Base-by-base conservation (phyloP, 2,113 vertebrate genomes). In the Zosterops pallidus region DNA sequence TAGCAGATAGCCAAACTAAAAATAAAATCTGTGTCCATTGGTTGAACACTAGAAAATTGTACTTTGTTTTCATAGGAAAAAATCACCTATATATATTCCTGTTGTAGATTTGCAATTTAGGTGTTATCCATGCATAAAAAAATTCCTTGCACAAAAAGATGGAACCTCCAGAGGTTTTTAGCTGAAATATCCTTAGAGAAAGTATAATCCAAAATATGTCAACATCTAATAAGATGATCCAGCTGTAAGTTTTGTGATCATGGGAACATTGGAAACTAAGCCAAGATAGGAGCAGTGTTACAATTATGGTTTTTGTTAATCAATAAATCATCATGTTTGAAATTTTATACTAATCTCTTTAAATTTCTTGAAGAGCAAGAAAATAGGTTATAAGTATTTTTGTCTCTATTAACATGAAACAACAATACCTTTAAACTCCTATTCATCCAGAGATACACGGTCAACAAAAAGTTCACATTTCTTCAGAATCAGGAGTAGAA, bases 381-480 rank as follows among this genome's bases (percentile, higher is more conserved):
- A 42, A 41, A 56, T 16, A 64, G 6, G 33, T 35, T 37, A 62
- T 55, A 94, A 87, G 93, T 41, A 81, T 83, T 96, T 97, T 96
- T 86, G 70, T 84, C 94, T 88, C 33, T 77, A 81, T 26, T 39
- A 87, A 71, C 56, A 81, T 15, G 83, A 96, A 90, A 64, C 65
- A 95, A 93, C 78, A 91, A 64, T 39, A 80, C 24, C 19, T 96
- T 82, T 97, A 91, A 96, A 97, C 84, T 96, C 76, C n/a, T 94
- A 78, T 94, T 97, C 71, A 94, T 89, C 87, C 84, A 93, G 79
- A 88, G 74, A 96, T 52, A 97, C 70, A n/a, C 46, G 89, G 91
- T 96, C 91, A 94, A 94, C 92, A 97, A 97, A 91, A 97, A 92
- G 84, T 96, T 76, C 62, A 88, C 42, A 75, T 96, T 97, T 96